Evolutionary conservation across 2,888 invertebrate genomes (phyloP), one percentile per base, ranked within the genome.

Genomic region (Pammene fasciana): DNA sequence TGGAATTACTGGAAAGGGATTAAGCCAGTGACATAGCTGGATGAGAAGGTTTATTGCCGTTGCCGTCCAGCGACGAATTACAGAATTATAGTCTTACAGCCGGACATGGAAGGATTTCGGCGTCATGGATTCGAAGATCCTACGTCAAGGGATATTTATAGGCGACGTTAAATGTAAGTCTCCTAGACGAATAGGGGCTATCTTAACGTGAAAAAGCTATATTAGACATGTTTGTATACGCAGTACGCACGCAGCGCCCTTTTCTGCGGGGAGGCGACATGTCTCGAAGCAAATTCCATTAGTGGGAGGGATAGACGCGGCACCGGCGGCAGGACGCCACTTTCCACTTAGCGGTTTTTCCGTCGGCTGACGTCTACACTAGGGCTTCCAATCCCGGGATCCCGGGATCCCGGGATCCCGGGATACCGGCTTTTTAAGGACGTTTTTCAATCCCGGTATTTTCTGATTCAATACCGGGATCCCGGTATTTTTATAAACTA

Each of bases 281-380:
- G 77, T 76, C 73, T 74, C 77, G 75, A 75, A 82, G 79, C 75
- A 84, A 86, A 86, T 85, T 85, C 81, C 81, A 86, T 87, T 86
- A 87, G 80, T 73, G 72, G 71, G 65, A 68, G 75, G 78, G 74
- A 72, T 76, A 76, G 76, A 75, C 74, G 78, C 76, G 75, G 78
- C 82, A 78, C 75, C 73, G 77, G 74, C 80, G 80, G 77, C 79
- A 70, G 73, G 72, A 73, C 71, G 72, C 67, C 71, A 70, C 76
- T 82, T 82, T 80, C 78, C 84, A 85, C 82, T 85, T 84, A 83
- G 81, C 74, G 80, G 78, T 79, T 82, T 82, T 82, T 82, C 82
- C 78, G 76, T 65, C 76, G 75, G 76, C 78, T 60, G 65, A 70
- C 59, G 65, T 70, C 59, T 60, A n/a, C n/a, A n/a, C n/a, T n/a